These are phyloP conservation scores for Oreochromis mossambicus DNA, from an alignment of 2,797 vertebrate species.

Conservation along the genomic window DNA sequence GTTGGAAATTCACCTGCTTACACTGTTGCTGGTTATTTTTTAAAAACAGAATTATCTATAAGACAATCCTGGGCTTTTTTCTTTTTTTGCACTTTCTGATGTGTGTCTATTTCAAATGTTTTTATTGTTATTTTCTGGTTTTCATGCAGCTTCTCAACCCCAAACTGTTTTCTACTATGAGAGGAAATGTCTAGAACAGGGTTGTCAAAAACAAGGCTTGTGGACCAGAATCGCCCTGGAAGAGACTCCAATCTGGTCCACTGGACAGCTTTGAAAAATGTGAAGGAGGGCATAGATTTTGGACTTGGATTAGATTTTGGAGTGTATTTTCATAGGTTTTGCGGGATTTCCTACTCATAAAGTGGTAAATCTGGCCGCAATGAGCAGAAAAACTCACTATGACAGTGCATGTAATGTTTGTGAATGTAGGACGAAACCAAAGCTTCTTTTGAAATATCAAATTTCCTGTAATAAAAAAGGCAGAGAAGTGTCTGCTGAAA, in stretches of 20 bases:
- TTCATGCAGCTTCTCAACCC: not conserved
- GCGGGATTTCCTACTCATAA: not conserved
- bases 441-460: not conserved
- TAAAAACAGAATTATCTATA: not conserved
- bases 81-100: not conserved
- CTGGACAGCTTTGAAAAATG: not conserved
- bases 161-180: not conserved
- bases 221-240: fast-evolving
- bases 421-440: not conserved
- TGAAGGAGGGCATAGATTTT: not conserved
- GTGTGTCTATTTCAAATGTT: not conserved
- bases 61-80: fast-evolving
- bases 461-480: not conserved
- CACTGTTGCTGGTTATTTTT: not conserved
- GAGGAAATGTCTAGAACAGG: not conserved
- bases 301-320: not conserved
- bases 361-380: not conserved
- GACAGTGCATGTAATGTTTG: not conserved
- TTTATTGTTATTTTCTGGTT: not conserved
- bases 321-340: not conserved
- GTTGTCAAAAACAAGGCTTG: not conserved
- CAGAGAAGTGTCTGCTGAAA: not conserved
- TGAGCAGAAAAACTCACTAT: not conserved
- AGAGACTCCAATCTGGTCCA: not conserved
- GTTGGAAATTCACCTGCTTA: not conserved